phyloP scores from a whole-genome alignment of 2,797 vertebrate species.

The Notoglanidium macrostoma region DNA sequence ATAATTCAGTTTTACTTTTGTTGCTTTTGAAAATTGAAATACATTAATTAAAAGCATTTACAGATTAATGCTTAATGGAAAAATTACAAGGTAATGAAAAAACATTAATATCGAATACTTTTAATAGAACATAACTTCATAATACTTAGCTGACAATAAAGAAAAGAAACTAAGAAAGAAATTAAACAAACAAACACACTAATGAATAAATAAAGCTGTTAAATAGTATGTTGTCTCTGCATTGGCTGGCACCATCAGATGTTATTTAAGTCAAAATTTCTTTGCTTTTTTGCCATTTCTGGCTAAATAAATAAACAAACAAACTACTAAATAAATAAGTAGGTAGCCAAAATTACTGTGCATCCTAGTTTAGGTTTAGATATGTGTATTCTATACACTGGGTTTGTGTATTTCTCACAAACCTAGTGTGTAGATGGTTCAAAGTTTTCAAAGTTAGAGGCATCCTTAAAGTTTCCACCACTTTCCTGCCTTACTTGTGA shows the following conservation, averaged over 20 bases:
- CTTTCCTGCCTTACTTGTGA: background rate
- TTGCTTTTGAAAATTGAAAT: background rate
- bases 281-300: background rate
- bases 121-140: background rate
- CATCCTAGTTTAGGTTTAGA: background rate
- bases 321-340: background rate
- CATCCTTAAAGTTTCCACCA: background rate
- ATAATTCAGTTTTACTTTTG: background rate
- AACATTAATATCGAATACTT: background rate
- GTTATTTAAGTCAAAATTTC: background rate
- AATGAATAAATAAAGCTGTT: background rate
- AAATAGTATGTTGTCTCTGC: background rate
- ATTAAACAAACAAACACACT: background rate
- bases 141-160: background rate
- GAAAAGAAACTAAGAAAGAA: background rate
- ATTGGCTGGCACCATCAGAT: background rate
- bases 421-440: background rate
- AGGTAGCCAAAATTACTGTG: background rate
- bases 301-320: background rate
- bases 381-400: no score
- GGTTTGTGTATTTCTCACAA: background rate
- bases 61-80: background rate
- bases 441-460: background rate
- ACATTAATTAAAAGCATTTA: background rate
- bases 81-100: background rate